phyloP scores from a whole-genome alignment of 2,113 vertebrate genomes.

The Zosterops hypoxanthus region DNA sequence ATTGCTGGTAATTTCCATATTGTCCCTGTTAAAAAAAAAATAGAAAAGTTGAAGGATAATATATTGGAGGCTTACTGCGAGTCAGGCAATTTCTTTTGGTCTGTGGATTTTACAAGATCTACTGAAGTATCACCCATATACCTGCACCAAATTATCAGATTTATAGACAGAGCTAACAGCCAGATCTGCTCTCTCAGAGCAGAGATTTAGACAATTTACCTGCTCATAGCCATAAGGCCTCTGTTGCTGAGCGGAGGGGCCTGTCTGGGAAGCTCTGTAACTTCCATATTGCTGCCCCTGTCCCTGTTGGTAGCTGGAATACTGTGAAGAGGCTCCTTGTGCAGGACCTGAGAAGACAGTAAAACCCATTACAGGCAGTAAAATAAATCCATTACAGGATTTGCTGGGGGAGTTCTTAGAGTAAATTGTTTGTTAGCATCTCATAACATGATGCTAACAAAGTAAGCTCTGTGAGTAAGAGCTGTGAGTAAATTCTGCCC shows the following conservation, averaged over 20 bases:
- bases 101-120: background rate
- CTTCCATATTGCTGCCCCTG: slow-evolving; percentile 91
- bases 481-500: background rate
- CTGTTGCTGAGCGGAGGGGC: slow-evolving; percentile 85
- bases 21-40: slow-evolving; percentile 80
- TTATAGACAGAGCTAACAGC: background rate
- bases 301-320: slow-evolving; percentile 91
- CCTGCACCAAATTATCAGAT: background rate
- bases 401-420: background rate
- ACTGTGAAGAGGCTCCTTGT: slow-evolving; percentile 89
- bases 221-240: slow-evolving; percentile 92
- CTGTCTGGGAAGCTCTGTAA: slow-evolving; percentile 87
- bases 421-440: background rate
- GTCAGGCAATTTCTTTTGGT: background rate
- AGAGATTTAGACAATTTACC: slow-evolving; percentile 71
- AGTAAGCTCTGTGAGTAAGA: background rate
- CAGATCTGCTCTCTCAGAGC: background rate
- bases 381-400: background rate
- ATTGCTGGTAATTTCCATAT: slow-evolving; percentile 95
- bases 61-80: background rate
- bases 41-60: background rate
- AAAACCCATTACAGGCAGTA: background rate
- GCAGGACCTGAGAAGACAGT: slow-evolving; percentile 74
- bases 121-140: background rate
- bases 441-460: background rate